Conservation (phyloP, 1,140 invertebrate genomes). For the Pollicipes pollicipes region DNA sequence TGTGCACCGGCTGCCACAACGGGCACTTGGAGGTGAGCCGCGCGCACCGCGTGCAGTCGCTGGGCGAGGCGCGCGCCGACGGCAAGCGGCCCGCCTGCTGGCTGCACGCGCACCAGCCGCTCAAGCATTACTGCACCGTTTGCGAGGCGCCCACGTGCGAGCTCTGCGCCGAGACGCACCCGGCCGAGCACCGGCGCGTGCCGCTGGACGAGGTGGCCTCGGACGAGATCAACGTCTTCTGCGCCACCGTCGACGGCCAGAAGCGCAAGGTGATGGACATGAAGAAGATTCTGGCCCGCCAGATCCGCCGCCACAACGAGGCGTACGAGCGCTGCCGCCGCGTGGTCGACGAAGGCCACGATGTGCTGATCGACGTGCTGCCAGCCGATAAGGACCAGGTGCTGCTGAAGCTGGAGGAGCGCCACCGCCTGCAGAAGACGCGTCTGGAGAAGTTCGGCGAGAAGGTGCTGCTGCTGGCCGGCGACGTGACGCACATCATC, state of each 20-base stretch:
- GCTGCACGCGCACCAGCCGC: slow-evolving; percentile 38
- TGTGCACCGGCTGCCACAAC: not conserved
- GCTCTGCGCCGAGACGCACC: slow-evolving; percentile 61
- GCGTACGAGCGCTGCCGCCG: slow-evolving; percentile 1
- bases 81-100: not conserved
- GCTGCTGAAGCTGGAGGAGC: not conserved
- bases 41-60: slow-evolving; percentile 10
- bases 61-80: slow-evolving; percentile 36
- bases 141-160: slow-evolving; percentile 84
- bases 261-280: slow-evolving; percentile 4
- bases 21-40: not conserved
- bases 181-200: not conserved
- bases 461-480: not conserved
- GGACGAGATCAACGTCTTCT: not conserved
- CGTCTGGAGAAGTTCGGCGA: slow-evolving; percentile 2
- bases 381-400: not conserved
- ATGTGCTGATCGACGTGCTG: not conserved
- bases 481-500: not conserved
- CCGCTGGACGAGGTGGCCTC: not conserved
- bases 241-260: not conserved
- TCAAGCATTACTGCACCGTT: slow-evolving; percentile 79
- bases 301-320: not conserved
- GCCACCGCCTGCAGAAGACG: not conserved
- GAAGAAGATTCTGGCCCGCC: not conserved
- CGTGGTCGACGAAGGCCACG: not conserved